phyloP scores from a whole-genome alignment of 2,888 invertebrate species.

The Calephelis perditalis region DNA sequence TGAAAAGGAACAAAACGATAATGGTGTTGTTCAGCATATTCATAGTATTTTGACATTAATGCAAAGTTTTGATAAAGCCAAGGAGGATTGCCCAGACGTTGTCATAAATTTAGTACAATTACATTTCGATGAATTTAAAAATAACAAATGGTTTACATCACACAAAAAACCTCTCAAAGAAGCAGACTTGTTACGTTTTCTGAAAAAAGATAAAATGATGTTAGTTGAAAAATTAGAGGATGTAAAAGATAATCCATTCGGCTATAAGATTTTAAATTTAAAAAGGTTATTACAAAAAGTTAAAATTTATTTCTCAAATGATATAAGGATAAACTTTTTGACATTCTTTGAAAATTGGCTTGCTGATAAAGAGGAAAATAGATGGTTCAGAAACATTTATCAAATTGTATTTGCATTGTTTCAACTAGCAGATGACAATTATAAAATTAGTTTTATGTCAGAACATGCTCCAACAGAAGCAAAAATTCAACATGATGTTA shows the following conservation, averaged over 20 bases:
- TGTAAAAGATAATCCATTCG: conserved; percentile 12
- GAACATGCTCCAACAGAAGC: conserved; percentile 39
- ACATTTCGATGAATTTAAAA: conserved; percentile 31
- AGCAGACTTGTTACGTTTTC: conserved; percentile 27
- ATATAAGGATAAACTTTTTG: conserved; percentile 39
- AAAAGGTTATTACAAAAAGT: conserved; percentile 42
- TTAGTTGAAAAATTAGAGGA: conserved; percentile 25
- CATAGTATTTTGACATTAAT: conserved; percentile 33
- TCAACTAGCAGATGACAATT: conserved; percentile 36
- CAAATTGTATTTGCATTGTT: conserved; percentile 41
- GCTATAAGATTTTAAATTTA: conserved; percentile 25
- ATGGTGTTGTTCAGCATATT: conserved; percentile 30
- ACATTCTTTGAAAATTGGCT: conserved; percentile 36
- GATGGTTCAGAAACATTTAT: conserved; percentile 14
- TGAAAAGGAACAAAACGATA: conserved; percentile 19
- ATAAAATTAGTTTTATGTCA: conserved; percentile 37
- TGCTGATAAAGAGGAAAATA: conserved; percentile 16
- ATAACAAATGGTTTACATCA: conserved; percentile 25
- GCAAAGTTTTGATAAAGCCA: conserved; percentile 35
- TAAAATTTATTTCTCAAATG: conserved; percentile 45
- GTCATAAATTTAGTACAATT: conserved; percentile 37
- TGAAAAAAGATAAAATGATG: conserved; percentile 31
- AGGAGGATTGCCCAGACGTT: conserved; percentile 40
- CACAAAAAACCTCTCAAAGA: conserved; percentile 22
- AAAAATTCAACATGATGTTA: conserved; percentile 40